Base-by-base conservation (phyloP, 35 echinoderm and acorn worm genomes). In the Apostichopus californicus region DNA sequence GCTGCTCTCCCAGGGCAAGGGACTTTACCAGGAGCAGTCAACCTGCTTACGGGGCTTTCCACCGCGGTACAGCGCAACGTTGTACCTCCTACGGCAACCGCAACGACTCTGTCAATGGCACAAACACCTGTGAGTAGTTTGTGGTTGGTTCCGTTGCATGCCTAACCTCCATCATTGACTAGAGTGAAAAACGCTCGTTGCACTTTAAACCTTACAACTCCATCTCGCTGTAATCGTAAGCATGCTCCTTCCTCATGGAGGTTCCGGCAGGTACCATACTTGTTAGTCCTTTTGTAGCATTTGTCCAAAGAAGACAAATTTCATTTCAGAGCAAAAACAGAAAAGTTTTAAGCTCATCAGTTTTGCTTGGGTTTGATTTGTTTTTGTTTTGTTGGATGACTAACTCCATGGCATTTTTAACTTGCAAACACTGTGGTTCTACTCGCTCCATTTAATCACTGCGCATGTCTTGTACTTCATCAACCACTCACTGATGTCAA, bases 111-210 rank as follows among this genome's bases (percentile, higher is more conserved):
- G 81, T 55, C 81, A 20, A 56, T 58, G 81, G 55, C 81, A 58
- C 81, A 59, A 85, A 85, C 81, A 85, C 81, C 81, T 24, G 81
- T 85, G 81, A 85, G 81, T 85, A 85, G 81, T 85, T 85, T 85
- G 81, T 85, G 57, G 81, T 58, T 59, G 81, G 81, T 85, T 85
- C 58, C n/a, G 81, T 85, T 58, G 81, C 81, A 85, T 85, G 81
- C 81, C 58, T 85, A 54, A 58, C 56, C 81, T 23, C 14, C 81
- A 59, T 85, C 55, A 59, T 85, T 85, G 57, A 85, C 55, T n/a
- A 21, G 20, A 85, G 81, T 46, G 34, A 46, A 75, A 20, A 18
- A 13, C 17, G 15, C 71, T 75, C 71, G 20, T 75, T 75, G 5
- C 71, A 20, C 71, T 46, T 46, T 46, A 46, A 46, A 46, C 2